Evolutionary conservation across 2,888 invertebrate species (phyloP).

Genomic region (Dimorphilus gyrociliatus): DNA sequence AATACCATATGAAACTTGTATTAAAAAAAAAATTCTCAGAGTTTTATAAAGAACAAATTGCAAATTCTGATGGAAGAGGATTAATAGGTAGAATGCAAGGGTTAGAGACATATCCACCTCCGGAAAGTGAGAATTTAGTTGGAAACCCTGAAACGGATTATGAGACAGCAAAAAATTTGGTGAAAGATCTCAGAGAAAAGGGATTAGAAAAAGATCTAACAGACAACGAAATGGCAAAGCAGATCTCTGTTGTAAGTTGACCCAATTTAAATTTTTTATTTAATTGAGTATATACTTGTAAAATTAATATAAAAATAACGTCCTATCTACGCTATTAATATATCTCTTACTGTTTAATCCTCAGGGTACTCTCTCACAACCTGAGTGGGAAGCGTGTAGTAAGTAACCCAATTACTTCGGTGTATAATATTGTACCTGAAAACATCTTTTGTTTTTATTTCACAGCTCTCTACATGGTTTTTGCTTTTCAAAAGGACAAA

Average conservation of each 20-base stretch:
- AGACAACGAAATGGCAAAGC: no score
- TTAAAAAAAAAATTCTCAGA: slow-evolving; percentile 51
- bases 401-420: slow-evolving; percentile 39
- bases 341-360: slow-evolving; percentile 9
- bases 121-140: not conserved
- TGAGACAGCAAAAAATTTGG: no score
- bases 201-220: no score
- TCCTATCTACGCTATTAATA: no score
- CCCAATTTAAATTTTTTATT: not conserved
- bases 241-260: not conserved
- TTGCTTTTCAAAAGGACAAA: slow-evolving; percentile 56
- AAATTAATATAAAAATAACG: not conserved
- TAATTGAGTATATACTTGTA: not conserved
- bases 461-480: slow-evolving; percentile 53
- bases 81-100: slow-evolving; percentile 57
- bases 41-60: slow-evolving; percentile 52
- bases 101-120: slow-evolving; percentile 22
- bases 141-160: no score
- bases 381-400: slow-evolving; percentile 88
- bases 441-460: slow-evolving; percentile 6
- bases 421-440: not conserved
- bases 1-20: slow-evolving; percentile 41
- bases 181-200: no score
- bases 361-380: slow-evolving; percentile 62
- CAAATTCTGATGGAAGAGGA: slow-evolving; percentile 40